phyloP scores from a whole-genome alignment of 1,140 invertebrate genomes.

The Drosophila nikananu region DNA sequence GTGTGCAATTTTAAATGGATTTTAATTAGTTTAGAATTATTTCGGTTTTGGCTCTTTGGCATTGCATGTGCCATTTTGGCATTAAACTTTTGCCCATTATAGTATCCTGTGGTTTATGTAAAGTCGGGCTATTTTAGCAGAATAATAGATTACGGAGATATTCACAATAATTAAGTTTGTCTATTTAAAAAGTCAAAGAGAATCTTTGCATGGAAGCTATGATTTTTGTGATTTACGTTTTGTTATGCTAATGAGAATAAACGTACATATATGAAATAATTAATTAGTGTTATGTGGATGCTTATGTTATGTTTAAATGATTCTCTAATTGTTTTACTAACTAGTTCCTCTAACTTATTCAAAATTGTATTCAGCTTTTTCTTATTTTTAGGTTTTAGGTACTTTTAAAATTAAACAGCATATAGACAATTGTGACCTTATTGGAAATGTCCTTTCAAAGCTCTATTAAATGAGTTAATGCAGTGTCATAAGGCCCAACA shows the following conservation, averaged over 20 bases:
- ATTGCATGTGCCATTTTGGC: slow-evolving; percentile 40
- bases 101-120: slow-evolving; percentile 39
- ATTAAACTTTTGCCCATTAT: slow-evolving; percentile 51
- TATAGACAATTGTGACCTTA: too few relatives aligned
- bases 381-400: too few relatives aligned
- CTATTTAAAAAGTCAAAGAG: background rate
- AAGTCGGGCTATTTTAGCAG: slow-evolving; percentile 21
- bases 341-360: too few relatives aligned
- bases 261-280: too few relatives aligned
- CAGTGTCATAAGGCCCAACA: background rate
- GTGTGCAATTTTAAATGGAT: slow-evolving; percentile 56
- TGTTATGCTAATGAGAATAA: background rate
- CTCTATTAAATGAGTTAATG: background rate
- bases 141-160: slow-evolving; percentile 17
- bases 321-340: background rate
- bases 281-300: too few relatives aligned
- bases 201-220: background rate
- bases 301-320: background rate
- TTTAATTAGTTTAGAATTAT: slow-evolving; percentile 71
- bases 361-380: too few relatives aligned
- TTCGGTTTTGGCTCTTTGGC: slow-evolving; percentile 45
- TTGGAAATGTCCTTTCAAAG: too few relatives aligned
- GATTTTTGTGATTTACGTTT: background rate
- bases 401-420: too few relatives aligned
- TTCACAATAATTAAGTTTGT: background rate